phyloP scores from a whole-genome alignment of 2,888 invertebrate species.

The Oxytorus armatus region DNA sequence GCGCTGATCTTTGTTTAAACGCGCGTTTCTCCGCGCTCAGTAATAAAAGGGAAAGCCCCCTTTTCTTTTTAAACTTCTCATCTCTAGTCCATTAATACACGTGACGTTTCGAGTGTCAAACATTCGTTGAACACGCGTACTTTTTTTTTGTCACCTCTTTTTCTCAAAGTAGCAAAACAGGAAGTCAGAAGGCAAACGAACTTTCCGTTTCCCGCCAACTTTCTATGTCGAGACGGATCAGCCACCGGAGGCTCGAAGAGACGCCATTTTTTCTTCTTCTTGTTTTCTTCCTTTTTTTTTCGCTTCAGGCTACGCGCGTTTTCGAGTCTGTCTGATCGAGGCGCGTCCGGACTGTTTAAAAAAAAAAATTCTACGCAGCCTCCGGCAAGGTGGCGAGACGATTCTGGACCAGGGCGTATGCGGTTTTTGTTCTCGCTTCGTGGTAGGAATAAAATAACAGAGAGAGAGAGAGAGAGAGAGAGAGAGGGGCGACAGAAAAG shows the following conservation, averaged over 20 bases:
- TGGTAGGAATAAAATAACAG: no score
- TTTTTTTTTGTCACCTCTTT: neutral
- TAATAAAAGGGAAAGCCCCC: constrained; percentile 40
- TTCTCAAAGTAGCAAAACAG: neutral
- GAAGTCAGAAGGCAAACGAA: constrained; percentile 20
- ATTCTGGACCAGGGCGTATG: neutral
- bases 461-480: neutral
- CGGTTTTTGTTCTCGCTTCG: neutral
- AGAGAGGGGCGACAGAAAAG: constrained; percentile 16
- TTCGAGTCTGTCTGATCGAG: neutral
- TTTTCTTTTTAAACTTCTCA: neutral
- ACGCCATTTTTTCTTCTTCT: neutral
- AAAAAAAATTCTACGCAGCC: neutral
- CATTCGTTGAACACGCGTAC: neutral
- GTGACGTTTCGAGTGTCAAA: constrained; percentile 7
- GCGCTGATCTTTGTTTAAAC: neutral
- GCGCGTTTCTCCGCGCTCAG: neutral
- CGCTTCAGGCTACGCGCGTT: neutral
- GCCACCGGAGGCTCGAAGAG: neutral
- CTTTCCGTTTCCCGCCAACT: constrained; percentile 55
- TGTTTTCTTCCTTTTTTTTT: neutral
- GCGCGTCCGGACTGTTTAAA: neutral
- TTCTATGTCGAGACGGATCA: constrained; percentile 39
- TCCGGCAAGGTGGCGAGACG: neutral
- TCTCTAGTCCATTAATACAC: neutral